A percentile compares a stretch with the other conserved stretches of the same genome.
Conservation (phyloP, 2,797 vertebrate species). For the Sardinella longiceps region DNA sequence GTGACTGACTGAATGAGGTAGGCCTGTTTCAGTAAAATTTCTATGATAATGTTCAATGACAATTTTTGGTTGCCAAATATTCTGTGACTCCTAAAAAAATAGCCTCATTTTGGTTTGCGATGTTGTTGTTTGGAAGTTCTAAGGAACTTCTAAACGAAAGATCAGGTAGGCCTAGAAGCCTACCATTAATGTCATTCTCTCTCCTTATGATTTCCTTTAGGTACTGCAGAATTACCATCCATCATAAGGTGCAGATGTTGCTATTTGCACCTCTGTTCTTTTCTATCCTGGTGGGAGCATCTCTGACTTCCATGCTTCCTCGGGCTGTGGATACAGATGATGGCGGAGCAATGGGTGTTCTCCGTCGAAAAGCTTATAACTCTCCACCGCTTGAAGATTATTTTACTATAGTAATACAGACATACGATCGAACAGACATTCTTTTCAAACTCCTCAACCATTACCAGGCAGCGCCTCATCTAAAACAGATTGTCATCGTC, state of each 20-base stretch:
- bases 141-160: no score
- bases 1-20: background rate
- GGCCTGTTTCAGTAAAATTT: background rate
- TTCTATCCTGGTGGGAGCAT: conserved; percentile 67
- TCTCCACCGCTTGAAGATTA: conserved; percentile 56
- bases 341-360: conserved; percentile 58
- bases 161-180: background rate
- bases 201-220: conserved; percentile 53
- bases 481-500: conserved; percentile 87
- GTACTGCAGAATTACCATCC: conserved; percentile 43
- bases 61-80: background rate
- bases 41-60: background rate
- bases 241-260: conserved; percentile 57
- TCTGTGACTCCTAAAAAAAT: background rate
- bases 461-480: conserved; percentile 88
- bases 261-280: conserved; percentile 68
- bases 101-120: no score
- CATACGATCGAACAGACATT: conserved; percentile 91
- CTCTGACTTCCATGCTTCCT: conserved; percentile 70
- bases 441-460: conserved; percentile 91
- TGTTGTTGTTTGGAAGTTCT: background rate
- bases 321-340: conserved; percentile 57
- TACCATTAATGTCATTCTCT: background rate
- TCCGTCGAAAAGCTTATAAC: conserved; percentile 39
- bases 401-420: conserved; percentile 93